Conservation (phyloP, 2,888 invertebrate species). For the Sepiola atlantica region DNA sequence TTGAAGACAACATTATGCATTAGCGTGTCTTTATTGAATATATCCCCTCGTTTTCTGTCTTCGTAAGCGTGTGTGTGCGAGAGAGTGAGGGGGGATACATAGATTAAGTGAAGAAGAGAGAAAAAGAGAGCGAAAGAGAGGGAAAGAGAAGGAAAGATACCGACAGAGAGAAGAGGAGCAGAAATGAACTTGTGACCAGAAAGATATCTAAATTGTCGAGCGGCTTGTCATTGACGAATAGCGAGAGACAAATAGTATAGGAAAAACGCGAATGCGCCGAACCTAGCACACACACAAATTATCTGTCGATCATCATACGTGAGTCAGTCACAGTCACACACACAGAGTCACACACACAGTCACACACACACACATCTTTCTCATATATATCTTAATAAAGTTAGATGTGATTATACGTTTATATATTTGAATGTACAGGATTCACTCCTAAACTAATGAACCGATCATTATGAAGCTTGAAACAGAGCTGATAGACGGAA, state of each 20-base stretch:
- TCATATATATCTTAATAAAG: no score
- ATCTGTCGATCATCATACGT: no score
- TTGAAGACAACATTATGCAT: constrained; percentile 6
- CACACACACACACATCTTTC: neutral
- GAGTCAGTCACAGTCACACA: neutral
- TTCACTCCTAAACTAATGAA: no score
- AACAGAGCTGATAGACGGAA: no score
- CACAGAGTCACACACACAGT: neutral
- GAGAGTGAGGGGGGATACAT: neutral
- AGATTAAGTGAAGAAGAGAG: no score
- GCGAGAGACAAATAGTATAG: neutral
- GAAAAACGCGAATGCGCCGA: no score
- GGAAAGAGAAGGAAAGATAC: no score
- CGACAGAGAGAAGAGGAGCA: neutral
- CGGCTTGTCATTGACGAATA: neutral
- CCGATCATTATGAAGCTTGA: no score
- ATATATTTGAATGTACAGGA: no score
- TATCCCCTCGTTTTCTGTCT: neutral
- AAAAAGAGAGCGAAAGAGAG: no score
- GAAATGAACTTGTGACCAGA: neutral
- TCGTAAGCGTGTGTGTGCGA: neutral
- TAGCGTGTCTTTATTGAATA: neutral
- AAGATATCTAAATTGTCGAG: neutral
- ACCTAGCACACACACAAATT: no score
- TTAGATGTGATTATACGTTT: no score